Conservation (phyloP, 2,888 invertebrate genomes). For the Diloba caeruleocephala region DNA sequence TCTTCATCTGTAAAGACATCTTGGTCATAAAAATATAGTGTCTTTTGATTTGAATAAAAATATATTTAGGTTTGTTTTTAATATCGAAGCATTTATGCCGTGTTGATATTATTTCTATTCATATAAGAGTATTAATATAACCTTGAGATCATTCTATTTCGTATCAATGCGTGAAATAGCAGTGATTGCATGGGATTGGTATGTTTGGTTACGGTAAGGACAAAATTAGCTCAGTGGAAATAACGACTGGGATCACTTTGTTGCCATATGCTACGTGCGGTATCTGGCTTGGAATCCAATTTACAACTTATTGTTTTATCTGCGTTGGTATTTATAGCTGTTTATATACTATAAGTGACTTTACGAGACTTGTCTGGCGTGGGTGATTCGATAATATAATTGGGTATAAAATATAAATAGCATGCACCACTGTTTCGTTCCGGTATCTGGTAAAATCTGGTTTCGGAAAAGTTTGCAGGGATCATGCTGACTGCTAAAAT, state of each 20-base stretch:
- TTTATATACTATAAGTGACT: background rate
- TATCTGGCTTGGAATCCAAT: constrained; percentile 24
- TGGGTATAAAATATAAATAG: no score
- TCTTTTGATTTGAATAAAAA: background rate
- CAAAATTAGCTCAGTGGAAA: constrained; percentile 61
- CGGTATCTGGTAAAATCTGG: no score
- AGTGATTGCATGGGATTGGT: constrained; percentile 63
- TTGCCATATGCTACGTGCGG: constrained; percentile 41
- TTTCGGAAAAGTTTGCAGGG: no score
- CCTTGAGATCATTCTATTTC: constrained; percentile 62
- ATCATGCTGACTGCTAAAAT: no score
- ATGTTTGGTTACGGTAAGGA: constrained; percentile 59
- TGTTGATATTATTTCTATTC: constrained; percentile 56
- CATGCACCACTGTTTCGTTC: no score
- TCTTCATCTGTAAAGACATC: constrained; percentile 13
- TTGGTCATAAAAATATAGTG: constrained; percentile 16
- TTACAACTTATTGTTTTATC: constrained; percentile 11
- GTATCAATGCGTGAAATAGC: constrained; percentile 69
- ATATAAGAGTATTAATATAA: constrained; percentile 28
- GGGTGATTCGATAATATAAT: no score
- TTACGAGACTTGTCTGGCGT: no score
- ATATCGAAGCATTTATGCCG: constrained; percentile 5
- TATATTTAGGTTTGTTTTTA: constrained; percentile 19
- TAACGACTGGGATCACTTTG: constrained; percentile 47
- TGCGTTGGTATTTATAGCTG: background rate